A percentile compares a stretch with the other conserved stretches of the same genome.
Evolutionary conservation across 2,888 invertebrate genomes (phyloP).

Genomic region (Hipparchia sbordonii): DNA sequence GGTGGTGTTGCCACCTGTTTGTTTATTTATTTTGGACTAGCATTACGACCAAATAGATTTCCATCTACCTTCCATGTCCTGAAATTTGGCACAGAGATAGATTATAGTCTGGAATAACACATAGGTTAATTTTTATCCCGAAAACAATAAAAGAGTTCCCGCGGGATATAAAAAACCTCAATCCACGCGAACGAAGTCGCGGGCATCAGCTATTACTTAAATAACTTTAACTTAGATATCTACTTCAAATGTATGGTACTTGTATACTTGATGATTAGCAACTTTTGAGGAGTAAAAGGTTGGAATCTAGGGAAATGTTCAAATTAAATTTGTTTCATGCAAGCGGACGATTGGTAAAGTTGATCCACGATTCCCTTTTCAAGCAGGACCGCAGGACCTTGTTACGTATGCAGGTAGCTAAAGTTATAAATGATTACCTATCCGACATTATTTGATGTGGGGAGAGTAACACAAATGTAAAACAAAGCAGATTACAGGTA

Average conservation of each 20-base stretch:
- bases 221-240: no score
- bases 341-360: conserved; percentile 31
- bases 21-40: no score
- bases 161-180: not conserved
- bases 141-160: no score
- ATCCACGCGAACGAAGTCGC: no score
- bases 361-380: conserved; percentile 4
- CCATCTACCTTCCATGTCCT: no score
- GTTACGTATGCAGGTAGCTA: conserved; percentile 3
- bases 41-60: no score
- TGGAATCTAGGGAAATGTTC: conserved; percentile 52
- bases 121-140: no score
- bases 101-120: no score
- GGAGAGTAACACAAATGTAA: not conserved
- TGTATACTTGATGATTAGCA: not conserved
- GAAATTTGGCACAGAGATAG: not conserved
- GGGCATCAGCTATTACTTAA: not conserved
- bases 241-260: no score
- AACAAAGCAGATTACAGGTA: no score
- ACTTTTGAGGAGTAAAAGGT: not conserved
- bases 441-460: not conserved
- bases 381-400: not conserved
- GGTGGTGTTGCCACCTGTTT: no score
- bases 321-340: conserved; percentile 67
- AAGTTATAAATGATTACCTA: conserved; percentile 8